A percentile compares a stretch with the other conserved stretches of the same genome.
These are phyloP conservation scores for Sinonovacula constricta DNA, from an alignment of 1,140 invertebrate species.

Conservation along the genomic window DNA sequence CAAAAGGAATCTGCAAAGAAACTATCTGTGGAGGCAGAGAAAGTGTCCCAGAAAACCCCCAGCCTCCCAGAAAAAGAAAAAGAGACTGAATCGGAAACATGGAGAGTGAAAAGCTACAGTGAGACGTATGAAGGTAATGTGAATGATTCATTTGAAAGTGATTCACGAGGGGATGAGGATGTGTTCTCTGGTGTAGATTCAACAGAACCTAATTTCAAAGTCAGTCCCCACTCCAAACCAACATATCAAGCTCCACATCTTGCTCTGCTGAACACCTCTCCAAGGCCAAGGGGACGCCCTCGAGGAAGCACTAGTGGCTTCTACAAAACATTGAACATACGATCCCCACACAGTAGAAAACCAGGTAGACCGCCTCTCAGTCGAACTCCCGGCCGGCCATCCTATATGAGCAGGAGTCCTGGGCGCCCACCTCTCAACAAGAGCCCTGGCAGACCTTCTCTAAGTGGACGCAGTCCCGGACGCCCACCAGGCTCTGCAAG, in stretches of 20 bases:
- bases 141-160: constrained; percentile 11
- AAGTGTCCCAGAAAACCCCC: too few relatives aligned
- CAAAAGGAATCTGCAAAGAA: constrained; percentile 1
- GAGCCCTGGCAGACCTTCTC: constrained; percentile 51
- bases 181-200: neutral
- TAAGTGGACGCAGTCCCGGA: constrained; percentile 50
- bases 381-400: constrained; percentile 50
- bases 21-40: neutral
- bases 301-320: constrained; percentile 41
- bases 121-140: constrained; percentile 21
- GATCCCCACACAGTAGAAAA: constrained; percentile 32
- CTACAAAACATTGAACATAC: constrained; percentile 16
- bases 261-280: neutral
- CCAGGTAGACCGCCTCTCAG: constrained; percentile 49
- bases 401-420: constrained; percentile 27
- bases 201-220: too few relatives aligned
- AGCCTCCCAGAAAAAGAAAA: constrained; percentile 14
- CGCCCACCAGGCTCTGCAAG: constrained; percentile 38
- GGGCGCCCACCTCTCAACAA: constrained; percentile 52
- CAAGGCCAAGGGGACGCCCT: constrained; percentile 50
- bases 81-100: constrained; percentile 17
- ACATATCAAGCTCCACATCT: neutral
- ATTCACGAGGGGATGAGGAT: constrained; percentile 23
- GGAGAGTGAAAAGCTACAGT: constrained; percentile 35
- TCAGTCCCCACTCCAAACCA: neutral